Conservation (phyloP, 2,888 invertebrate genomes). For the Diplazon laetatorius region DNA sequence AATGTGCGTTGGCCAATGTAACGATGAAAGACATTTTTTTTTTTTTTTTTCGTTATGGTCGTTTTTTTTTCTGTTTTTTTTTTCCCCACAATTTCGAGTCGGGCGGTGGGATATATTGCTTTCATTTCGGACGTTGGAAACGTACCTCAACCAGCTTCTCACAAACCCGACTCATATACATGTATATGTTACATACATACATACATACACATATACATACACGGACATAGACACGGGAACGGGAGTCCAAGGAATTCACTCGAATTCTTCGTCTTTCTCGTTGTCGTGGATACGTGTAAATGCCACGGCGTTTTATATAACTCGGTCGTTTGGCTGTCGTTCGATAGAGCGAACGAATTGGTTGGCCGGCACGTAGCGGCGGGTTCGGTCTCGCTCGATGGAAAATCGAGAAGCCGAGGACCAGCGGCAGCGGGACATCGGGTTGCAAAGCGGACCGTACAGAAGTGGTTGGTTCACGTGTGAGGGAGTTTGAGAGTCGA, state of each 20-base stretch:
- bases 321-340: conserved; percentile 40
- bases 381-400: conserved; percentile 38
- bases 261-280: conserved; percentile 2
- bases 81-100: conserved; percentile 30
- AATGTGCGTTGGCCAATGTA: conserved; percentile 24
- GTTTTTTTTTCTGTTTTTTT: conserved; percentile 30
- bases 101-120: conserved; percentile 49
- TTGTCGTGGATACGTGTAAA: conserved; percentile 8
- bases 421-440: conserved; percentile 41
- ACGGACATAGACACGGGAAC: not conserved
- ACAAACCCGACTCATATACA: not conserved
- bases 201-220: not conserved
- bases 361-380: not conserved
- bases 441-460: conserved; percentile 45
- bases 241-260: conserved; percentile 6
- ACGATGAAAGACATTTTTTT: conserved; percentile 8
- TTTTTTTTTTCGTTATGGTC: conserved; percentile 29
- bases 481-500: conserved; percentile 1
- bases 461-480: conserved; percentile 16
- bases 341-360: conserved; percentile 24
- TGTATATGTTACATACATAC: not conserved
- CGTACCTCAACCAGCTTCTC: conserved; percentile 4
- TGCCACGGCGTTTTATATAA: conserved; percentile 48
- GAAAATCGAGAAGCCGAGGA: conserved; percentile 51
- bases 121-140: conserved; percentile 40